These are phyloP conservation scores for Lasiurus cinereus DNA, from an alignment of 2,113 vertebrate species.

Conservation along the genomic window DNA sequence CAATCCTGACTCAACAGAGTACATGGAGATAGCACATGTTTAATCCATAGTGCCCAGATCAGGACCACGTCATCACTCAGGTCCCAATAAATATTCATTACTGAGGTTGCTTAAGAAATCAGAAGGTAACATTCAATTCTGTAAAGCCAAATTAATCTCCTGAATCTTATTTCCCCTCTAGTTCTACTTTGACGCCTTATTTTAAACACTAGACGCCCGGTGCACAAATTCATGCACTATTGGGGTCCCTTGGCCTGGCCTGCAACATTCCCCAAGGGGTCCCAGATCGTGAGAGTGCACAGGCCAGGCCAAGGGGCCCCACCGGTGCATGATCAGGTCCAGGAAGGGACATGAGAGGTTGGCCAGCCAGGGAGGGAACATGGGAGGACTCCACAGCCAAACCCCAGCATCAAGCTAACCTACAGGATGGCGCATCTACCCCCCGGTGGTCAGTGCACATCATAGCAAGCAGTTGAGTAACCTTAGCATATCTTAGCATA, in stretches of 20 bases:
- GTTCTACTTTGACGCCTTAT: neutral
- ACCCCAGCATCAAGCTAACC: too few relatives aligned
- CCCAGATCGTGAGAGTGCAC: too few relatives aligned
- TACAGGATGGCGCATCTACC: fast-evolving
- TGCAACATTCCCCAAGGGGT: too few relatives aligned
- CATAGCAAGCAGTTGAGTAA: too few relatives aligned
- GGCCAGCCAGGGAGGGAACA: too few relatives aligned
- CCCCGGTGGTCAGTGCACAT: too few relatives aligned
- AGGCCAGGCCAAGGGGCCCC: too few relatives aligned
- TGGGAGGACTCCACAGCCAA: too few relatives aligned
- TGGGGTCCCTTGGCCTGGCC: too few relatives aligned
- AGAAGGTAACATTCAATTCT: constrained; percentile 12
- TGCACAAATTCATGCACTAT: too few relatives aligned
- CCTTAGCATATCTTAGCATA: too few relatives aligned
- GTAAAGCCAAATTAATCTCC: constrained; percentile 53
- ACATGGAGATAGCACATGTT: neutral
- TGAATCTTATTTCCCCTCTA: neutral
- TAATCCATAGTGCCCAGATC: neutral
- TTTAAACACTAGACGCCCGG: neutral
- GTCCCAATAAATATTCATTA: constrained; percentile 39
- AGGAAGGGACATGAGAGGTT: too few relatives aligned
- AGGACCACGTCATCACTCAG: neutral
- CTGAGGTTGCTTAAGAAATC: neutral
- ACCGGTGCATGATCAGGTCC: fast-evolving
- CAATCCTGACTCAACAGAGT: neutral